These are phyloP conservation scores for Chymomyza procnemis DNA, from an alignment of 2,888 invertebrate species.

Conservation along the genomic window DNA sequence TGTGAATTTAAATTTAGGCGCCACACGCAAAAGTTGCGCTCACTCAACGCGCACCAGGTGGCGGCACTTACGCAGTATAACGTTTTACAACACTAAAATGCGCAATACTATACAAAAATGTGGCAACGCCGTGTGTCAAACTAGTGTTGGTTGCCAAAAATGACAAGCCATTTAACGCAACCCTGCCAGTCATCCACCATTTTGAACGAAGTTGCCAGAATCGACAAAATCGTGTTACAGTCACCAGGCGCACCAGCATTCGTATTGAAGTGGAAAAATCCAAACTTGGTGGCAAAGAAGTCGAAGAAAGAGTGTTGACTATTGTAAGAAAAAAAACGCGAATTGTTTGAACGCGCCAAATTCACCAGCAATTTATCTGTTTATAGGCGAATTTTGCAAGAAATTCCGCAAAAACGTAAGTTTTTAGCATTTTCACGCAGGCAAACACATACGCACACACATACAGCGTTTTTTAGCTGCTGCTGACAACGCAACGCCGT, in stretches of 20 bases:
- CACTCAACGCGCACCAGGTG: too few species aligned
- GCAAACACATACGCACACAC: constrained; percentile 31
- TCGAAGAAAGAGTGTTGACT: constrained; percentile 65
- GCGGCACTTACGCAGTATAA: too few species aligned
- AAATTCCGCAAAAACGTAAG: constrained; percentile 12
- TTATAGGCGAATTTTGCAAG: constrained; percentile 53
- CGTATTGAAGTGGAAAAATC: constrained; percentile 44
- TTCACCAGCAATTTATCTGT: not conserved
- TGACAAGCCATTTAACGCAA: not conserved
- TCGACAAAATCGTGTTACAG: constrained; percentile 56
- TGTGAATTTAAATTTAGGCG: too few species aligned
- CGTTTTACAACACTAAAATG: not conserved
- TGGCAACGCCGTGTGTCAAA: not conserved
- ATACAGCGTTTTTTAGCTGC: constrained; percentile 26
- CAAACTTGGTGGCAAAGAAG: constrained; percentile 58
- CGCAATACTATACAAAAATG: not conserved
- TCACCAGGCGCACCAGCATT: not conserved
- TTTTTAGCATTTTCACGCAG: not conserved
- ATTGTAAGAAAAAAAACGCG: constrained; percentile 55
- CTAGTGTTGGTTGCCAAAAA: not conserved
- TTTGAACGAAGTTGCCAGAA: constrained; percentile 75
- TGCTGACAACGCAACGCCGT: constrained; percentile 29
- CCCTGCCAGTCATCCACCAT: constrained; percentile 57
- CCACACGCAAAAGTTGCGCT: too few species aligned
- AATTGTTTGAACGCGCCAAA: constrained; percentile 22